A percentile compares a stretch with the other conserved stretches of the same genome.
These are phyloP conservation scores for Antrozous pallidus DNA, from an alignment of 2,797 vertebrate genomes.

Conservation along the genomic window DNA sequence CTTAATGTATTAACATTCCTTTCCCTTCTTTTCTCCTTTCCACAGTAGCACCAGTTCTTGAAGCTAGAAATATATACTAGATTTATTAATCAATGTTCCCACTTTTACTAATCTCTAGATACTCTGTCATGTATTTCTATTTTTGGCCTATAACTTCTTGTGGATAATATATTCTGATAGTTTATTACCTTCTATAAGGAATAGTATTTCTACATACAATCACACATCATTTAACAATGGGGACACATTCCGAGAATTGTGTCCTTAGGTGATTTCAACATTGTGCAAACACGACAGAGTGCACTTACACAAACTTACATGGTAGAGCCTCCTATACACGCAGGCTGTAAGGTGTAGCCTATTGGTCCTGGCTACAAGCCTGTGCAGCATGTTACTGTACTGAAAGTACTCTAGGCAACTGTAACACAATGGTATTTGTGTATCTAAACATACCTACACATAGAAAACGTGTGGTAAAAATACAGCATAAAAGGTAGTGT, in stretches of 20 bases:
- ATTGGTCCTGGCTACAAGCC: neutral
- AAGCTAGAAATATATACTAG: neutral
- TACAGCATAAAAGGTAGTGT: neutral
- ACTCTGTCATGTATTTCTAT: neutral
- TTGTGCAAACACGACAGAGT: neutral
- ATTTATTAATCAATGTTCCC: neutral
- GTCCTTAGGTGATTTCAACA: neutral
- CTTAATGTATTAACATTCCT: neutral
- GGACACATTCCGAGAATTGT: neutral
- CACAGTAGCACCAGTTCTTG: neutral
- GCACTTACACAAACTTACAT: too few species aligned
- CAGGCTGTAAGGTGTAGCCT: neutral
- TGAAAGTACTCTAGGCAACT: neutral
- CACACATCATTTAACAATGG: neutral
- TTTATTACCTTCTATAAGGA: neutral
- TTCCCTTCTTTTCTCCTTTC: neutral
- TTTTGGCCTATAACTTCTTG: neutral
- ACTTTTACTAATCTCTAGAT: conserved; percentile 17
- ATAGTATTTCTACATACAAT: neutral
- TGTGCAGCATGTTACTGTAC: neutral
- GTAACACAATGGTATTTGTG: neutral
- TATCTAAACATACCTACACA: neutral
- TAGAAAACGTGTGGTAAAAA: neutral
- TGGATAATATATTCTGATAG: neutral
- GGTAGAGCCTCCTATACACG: neutral